phyloP scores from a whole-genome alignment of 2,888 invertebrate species.

The Caenorhabditis drosophilae region DNA sequence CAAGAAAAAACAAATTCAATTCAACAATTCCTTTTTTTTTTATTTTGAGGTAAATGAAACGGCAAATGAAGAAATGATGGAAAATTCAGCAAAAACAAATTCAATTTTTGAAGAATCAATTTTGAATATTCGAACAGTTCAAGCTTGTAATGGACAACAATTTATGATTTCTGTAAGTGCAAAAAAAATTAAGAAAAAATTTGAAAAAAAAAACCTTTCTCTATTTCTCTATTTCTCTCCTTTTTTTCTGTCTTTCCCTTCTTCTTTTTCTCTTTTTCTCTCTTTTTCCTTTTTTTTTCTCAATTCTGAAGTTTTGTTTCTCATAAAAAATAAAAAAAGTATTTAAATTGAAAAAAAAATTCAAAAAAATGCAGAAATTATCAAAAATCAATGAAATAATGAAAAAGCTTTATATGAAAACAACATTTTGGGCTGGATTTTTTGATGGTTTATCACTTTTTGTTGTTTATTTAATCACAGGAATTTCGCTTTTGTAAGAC shows the following conservation, averaged over 20 bases:
- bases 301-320: neutral
- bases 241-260: no score
- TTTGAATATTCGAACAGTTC: slow-evolving; percentile 50
- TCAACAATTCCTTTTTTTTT: no score
- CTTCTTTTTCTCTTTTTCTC: no score
- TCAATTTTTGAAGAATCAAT: slow-evolving; percentile 47
- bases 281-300: no score
- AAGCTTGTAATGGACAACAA: slow-evolving; percentile 49
- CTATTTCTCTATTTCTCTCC: no score
- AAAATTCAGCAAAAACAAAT: slow-evolving; percentile 29
- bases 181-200: no score
- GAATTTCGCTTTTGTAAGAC: slow-evolving; percentile 39
- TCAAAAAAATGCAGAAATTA: no score
- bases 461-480: slow-evolving; percentile 46
- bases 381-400: slow-evolving; percentile 17
- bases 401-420: slow-evolving; percentile 24
- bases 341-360: no score
- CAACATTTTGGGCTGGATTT: slow-evolving; percentile 49
- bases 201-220: no score
- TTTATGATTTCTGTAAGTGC: slow-evolving; percentile 42
- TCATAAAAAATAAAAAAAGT: no score
- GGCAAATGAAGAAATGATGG: slow-evolving; percentile 28
- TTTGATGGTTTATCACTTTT: slow-evolving; percentile 47
- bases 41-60: slow-evolving; percentile 19
- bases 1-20: neutral